Evolutionary conservation across 1,140 invertebrate species (phyloP).

Genomic region (Oryzaephilus surinamensis): DNA sequence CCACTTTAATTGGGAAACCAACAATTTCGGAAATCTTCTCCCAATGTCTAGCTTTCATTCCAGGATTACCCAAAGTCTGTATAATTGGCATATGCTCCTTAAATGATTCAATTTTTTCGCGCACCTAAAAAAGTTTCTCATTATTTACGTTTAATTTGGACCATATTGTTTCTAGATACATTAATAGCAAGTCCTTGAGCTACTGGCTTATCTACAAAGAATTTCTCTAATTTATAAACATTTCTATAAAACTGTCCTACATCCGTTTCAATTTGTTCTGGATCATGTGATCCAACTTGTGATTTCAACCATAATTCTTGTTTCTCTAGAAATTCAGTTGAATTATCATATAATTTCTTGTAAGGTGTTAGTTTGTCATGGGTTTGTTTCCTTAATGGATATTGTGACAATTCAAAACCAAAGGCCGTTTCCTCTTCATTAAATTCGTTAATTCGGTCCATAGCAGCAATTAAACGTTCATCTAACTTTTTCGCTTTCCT

Average conservation of each 20-base stretch:
- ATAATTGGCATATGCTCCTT: conserved; percentile 84
- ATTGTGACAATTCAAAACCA: conserved; percentile 79
- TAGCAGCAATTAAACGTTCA: conserved; percentile 52
- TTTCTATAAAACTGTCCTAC: conserved; percentile 68
- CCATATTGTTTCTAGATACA: conserved; percentile 34
- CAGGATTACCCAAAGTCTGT: conserved; percentile 86
- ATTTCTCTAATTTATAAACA: conserved; percentile 82
- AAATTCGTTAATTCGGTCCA: conserved; percentile 76
- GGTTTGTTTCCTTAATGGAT: conserved; percentile 69
- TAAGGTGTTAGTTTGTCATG: conserved; percentile 71
- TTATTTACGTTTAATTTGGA: neutral
- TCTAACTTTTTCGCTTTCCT: conserved; percentile 68
- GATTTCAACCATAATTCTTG: conserved; percentile 74
- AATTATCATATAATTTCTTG: conserved; percentile 80
- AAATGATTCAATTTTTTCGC: conserved; percentile 78
- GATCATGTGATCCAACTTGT: conserved; percentile 73
- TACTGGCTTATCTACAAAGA: conserved; percentile 61
- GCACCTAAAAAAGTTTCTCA: conserved; percentile 24
- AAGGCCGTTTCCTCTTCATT: conserved; percentile 88
- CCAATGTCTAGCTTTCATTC: conserved; percentile 89
- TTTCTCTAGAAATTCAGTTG: conserved; percentile 75
- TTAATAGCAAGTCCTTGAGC: conserved; percentile 52
- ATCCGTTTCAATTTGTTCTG: conserved; percentile 79
- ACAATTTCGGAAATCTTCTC: conserved; percentile 92
- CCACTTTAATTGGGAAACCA: conserved; percentile 82